phyloP scores from a whole-genome alignment of 2,888 invertebrate genomes.

The Agonopterix heracliana region DNA sequence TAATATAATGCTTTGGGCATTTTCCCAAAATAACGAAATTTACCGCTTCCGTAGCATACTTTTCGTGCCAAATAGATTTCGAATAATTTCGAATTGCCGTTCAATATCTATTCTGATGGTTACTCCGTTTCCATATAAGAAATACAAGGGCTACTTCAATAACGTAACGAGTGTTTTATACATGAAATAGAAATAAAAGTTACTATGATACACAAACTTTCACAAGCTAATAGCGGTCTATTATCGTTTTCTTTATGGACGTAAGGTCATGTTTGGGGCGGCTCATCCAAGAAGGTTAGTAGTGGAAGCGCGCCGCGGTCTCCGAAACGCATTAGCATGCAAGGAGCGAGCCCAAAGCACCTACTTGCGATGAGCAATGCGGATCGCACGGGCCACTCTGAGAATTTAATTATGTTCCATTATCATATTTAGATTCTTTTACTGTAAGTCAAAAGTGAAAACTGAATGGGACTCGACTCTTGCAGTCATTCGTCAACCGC shows the following conservation, averaged over 20 bases:
- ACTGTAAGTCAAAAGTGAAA: constrained; percentile 76
- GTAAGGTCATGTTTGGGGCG: constrained; percentile 54
- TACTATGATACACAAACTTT: constrained; percentile 35
- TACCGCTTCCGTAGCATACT: too few relatives aligned
- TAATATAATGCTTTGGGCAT: too few relatives aligned
- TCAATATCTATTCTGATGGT: too few relatives aligned
- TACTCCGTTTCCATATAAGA: too few relatives aligned
- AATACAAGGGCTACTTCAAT: too few relatives aligned
- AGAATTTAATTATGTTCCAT: constrained; percentile 76
- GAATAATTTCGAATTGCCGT: too few relatives aligned
- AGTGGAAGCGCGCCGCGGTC: constrained; percentile 30
- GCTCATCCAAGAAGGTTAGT: constrained; percentile 51
- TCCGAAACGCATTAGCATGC: constrained; percentile 59
- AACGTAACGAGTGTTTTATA: too few relatives aligned
- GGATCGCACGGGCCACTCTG: constrained; percentile 66
- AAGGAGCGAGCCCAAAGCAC: constrained; percentile 39
- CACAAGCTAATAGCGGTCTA: constrained; percentile 52
- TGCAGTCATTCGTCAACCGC: constrained; percentile 67
- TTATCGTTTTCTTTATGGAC: constrained; percentile 56
- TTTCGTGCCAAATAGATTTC: too few relatives aligned
- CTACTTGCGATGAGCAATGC: constrained; percentile 73
- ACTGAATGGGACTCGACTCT: constrained; percentile 57
- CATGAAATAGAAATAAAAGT: too few relatives aligned
- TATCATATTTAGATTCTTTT: constrained; percentile 76
- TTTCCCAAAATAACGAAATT: too few relatives aligned